Percentiles rank a stretch among this genome's conserved stretches.
These are phyloP conservation scores for Orestias chungarensis DNA, from an alignment of 2,797 vertebrate genomes.

Conservation along the genomic window DNA sequence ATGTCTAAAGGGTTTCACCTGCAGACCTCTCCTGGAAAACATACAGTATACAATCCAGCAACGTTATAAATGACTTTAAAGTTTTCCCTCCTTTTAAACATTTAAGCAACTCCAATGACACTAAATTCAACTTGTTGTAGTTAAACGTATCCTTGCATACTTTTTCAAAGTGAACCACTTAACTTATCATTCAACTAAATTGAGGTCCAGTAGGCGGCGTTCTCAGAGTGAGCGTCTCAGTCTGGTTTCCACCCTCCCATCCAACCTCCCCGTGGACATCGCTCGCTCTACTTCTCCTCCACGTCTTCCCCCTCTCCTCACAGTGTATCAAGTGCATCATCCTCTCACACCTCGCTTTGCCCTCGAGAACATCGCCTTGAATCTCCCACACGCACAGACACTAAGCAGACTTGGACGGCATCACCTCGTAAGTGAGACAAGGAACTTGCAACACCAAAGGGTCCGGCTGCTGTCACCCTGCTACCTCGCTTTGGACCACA, in stretches of 20 bases:
- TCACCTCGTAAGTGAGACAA: constrained; percentile 75
- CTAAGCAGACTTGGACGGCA: constrained; percentile 35
- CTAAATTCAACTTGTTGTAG: not conserved
- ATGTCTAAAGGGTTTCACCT: too few relatives aligned
- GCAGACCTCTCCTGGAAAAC: not conserved
- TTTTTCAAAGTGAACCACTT: constrained; percentile 6
- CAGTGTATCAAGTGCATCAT: constrained; percentile 82
- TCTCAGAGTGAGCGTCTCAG: constrained; percentile 53
- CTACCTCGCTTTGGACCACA: constrained; percentile 72
- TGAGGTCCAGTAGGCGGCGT: constrained; percentile 72
- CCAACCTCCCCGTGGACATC: constrained; percentile 46
- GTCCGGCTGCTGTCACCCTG: constrained; percentile 76
- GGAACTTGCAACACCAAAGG: constrained; percentile 74
- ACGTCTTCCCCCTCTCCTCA: constrained; percentile 70
- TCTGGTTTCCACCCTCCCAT: constrained; percentile 39
- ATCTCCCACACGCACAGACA: constrained; percentile 40
- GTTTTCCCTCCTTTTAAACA: not conserved
- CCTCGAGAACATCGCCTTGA: constrained; percentile 75
- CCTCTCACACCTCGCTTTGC: constrained; percentile 81
- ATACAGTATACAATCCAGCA: not conserved
- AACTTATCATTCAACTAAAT: constrained; percentile 36
- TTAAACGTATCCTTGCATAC: not conserved
- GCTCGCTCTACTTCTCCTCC: constrained; percentile 55
- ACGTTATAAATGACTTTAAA: not conserved
- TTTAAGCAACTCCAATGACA: not conserved